These are phyloP conservation scores for Pungitius pungitius DNA, from an alignment of 2,113 vertebrate genomes.

Conservation along the genomic window DNA sequence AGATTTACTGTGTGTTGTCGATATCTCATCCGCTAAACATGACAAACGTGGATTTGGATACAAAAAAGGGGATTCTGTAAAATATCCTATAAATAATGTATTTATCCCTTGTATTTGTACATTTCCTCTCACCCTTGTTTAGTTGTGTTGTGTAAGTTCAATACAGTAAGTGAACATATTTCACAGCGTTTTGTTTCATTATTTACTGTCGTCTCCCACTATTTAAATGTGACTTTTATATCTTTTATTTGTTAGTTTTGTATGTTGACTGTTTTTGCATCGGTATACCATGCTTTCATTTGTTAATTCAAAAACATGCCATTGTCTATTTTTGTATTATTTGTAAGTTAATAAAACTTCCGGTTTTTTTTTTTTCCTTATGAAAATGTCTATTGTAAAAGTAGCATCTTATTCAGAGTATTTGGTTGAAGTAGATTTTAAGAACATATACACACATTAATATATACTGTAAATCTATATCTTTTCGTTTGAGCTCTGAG, in stretches of 20 bases:
- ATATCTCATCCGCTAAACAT: conserved; percentile 89
- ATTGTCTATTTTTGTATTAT: conserved; percentile 99
- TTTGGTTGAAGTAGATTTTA: conserved; percentile 95
- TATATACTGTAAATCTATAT: conserved; percentile 83
- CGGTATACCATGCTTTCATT: conserved; percentile 88
- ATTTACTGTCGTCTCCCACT: conserved; percentile 88
- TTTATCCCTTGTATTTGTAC: conserved; percentile 98
- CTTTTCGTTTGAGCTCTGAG: conserved; percentile 86
- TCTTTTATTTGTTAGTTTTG: conserved; percentile 69
- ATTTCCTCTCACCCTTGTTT: conserved; percentile 85
- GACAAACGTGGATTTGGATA: conserved; percentile 77
- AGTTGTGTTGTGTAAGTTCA: conserved; percentile 94
- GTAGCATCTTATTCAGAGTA: conserved; percentile 97
- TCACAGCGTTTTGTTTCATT: conserved; percentile 87
- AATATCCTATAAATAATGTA: conserved; percentile 99
- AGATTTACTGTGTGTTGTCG: conserved; percentile 88
- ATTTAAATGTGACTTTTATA: conserved; percentile 93
- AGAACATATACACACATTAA: conserved; percentile 88
- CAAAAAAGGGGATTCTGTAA: conserved; percentile 88
- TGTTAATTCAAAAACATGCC: conserved; percentile 88
- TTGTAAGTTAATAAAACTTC: conserved; percentile 97
- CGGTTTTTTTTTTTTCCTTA: conserved; percentile 61
- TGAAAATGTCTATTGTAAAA: conserved; percentile 88
- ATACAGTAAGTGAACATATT: conserved; percentile 88
- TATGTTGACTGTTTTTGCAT: conserved; percentile 81